Conservation (phyloP, 1,140 invertebrate genomes). For the Zaprionus inermis region DNA sequence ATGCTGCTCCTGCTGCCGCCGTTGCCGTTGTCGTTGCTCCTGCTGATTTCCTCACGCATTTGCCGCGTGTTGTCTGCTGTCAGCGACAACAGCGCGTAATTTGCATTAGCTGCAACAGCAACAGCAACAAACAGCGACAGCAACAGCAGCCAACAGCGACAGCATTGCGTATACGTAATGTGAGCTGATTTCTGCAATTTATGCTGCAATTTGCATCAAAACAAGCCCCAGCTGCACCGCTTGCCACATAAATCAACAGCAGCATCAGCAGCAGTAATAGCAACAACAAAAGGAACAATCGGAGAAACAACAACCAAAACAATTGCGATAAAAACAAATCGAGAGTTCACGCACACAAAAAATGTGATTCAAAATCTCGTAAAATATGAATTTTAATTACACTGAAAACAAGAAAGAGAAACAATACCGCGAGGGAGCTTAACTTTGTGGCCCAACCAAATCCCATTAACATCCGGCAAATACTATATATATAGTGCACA, state of each 20-base stretch:
- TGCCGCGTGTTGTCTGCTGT: conserved; percentile 14
- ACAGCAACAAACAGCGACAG: neutral
- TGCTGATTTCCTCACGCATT: conserved; percentile 25
- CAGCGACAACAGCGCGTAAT: conserved; percentile 22
- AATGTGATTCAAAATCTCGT: neutral
- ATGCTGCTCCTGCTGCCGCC: neutral
- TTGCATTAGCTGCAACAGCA: conserved; percentile 23
- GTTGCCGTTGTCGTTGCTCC: neutral
- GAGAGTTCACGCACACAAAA: neutral
- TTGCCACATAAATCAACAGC: neutral
- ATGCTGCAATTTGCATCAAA: conserved; percentile 23
- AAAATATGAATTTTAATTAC: conserved; percentile 9
- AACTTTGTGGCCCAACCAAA: neutral
- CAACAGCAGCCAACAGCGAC: neutral
- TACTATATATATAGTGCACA: neutral
- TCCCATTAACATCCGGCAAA: conserved; percentile 2
- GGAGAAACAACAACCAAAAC: neutral
- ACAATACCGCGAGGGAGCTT: neutral
- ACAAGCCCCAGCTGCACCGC: neutral
- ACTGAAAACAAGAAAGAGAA: neutral
- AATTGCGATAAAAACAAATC: conserved; percentile 4
- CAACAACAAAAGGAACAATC: conserved; percentile 4
- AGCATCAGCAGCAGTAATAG: neutral
- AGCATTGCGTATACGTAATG: conserved; percentile 41
- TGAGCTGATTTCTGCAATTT: conserved; percentile 22